Conservation (phyloP, 2,888 invertebrate genomes). For the Tortricodes alternella region DNA sequence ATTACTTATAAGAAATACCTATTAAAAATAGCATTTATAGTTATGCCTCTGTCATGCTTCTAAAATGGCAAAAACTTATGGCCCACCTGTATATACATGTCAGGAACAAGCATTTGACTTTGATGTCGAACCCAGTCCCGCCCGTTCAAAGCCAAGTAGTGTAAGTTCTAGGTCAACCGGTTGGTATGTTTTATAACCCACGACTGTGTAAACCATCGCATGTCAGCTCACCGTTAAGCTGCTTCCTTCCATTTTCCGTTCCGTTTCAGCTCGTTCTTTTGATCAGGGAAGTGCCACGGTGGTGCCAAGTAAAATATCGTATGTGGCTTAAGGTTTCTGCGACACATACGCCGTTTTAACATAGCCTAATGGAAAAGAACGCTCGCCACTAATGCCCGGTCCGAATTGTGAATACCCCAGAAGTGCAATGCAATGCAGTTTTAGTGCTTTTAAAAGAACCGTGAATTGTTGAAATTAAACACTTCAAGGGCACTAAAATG, state of each 20-base stretch:
- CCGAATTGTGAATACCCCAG: conserved; percentile 36
- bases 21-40: too few species aligned
- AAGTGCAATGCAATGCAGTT: conserved; percentile 46
- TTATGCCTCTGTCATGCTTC: too few species aligned
- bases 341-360: background rate
- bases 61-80: too few species aligned
- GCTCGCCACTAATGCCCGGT: conserved; percentile 53
- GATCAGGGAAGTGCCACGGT: conserved; percentile 19
- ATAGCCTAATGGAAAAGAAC: conserved; percentile 42
- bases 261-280: conserved; percentile 13
- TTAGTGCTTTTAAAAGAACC: conserved; percentile 47
- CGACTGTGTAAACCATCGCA: background rate
- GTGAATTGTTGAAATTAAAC: conserved; percentile 24
- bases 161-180: background rate
- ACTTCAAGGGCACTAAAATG: conserved; percentile 22
- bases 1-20: too few species aligned
- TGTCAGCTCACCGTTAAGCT: background rate
- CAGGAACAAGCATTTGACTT: too few species aligned
- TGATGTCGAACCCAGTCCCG: too few species aligned
- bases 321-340: background rate
- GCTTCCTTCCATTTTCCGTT: conserved; percentile 7
- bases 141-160: too few species aligned
- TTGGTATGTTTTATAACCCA: background rate
- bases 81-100: too few species aligned
- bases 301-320: background rate